phyloP scores from a whole-genome alignment of 2,113 vertebrate genomes.

The Tyto alba region DNA sequence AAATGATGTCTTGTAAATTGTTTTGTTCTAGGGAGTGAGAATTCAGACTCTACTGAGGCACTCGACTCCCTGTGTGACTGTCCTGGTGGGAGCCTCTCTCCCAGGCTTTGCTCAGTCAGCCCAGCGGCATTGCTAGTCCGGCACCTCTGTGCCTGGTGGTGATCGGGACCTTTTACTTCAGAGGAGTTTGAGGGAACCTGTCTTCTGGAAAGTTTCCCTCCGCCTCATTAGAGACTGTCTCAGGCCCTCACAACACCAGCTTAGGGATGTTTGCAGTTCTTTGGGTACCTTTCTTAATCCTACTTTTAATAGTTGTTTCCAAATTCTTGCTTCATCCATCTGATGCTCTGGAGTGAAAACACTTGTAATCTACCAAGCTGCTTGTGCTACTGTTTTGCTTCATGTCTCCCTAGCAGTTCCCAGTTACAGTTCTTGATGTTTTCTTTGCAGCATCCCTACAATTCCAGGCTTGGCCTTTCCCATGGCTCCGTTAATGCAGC shows the following conservation, averaged over 20 bases:
- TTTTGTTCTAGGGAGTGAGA: neutral
- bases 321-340: neutral
- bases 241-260: neutral
- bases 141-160: neutral
- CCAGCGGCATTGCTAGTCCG: neutral
- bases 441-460: neutral
- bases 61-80: neutral
- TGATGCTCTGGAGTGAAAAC: neutral
- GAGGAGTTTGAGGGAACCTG: neutral
- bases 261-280: neutral
- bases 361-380: neutral
- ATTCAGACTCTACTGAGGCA: neutral
- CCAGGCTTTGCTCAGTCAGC: accelerated
- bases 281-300: neutral
- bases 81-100: neutral
- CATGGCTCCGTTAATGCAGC: neutral
- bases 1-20: neutral
- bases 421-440: neutral
- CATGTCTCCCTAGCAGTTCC: neutral
- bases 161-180: neutral
- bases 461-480: neutral
- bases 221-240: neutral
- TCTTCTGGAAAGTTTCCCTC: neutral
- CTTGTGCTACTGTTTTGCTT: neutral
- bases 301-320: neutral